Conservation (phyloP, 2,113 vertebrate genomes). For the Chaetops frenatus region DNA sequence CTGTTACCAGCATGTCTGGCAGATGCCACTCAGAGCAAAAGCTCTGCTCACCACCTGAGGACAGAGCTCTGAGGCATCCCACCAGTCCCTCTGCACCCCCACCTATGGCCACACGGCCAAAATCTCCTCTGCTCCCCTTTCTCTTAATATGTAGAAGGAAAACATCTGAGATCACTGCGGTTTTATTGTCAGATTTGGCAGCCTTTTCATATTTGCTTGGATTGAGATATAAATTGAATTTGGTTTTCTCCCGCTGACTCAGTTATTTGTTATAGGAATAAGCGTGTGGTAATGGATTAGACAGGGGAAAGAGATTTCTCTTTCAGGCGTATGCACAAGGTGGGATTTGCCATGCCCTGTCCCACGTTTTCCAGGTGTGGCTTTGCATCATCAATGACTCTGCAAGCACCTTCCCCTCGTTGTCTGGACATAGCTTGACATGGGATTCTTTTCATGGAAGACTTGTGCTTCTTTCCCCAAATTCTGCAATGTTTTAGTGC, state of each 20-base stretch:
- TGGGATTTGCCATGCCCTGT: not conserved
- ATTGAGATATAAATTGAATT: conserved; percentile 60
- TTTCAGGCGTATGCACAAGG: not conserved
- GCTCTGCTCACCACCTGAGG: not conserved
- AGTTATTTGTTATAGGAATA: conserved; percentile 57
- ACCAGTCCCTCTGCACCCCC: not conserved
- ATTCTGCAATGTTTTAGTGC: not conserved
- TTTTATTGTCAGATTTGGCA: conserved; percentile 53
- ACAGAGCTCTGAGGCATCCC: not conserved
- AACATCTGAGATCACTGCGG: conserved; percentile 11
- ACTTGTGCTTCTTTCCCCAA: not conserved
- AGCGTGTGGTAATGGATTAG: conserved; percentile 28
- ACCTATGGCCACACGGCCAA: not conserved
- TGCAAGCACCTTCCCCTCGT: not conserved
- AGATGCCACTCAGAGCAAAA: not conserved
- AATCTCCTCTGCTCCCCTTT: not conserved
- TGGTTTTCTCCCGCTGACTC: conserved; percentile 53
- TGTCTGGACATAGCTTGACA: not conserved
- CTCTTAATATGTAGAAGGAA: not conserved
- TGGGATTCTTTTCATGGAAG: not conserved
- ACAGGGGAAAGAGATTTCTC: not conserved
- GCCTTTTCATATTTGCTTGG: conserved; percentile 52
- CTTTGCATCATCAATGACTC: not conserved
- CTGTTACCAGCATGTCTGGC: not conserved
- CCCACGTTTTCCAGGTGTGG: not conserved